Conservation (phyloP, 2,888 invertebrate genomes). For the Malacosoma neustria region DNA sequence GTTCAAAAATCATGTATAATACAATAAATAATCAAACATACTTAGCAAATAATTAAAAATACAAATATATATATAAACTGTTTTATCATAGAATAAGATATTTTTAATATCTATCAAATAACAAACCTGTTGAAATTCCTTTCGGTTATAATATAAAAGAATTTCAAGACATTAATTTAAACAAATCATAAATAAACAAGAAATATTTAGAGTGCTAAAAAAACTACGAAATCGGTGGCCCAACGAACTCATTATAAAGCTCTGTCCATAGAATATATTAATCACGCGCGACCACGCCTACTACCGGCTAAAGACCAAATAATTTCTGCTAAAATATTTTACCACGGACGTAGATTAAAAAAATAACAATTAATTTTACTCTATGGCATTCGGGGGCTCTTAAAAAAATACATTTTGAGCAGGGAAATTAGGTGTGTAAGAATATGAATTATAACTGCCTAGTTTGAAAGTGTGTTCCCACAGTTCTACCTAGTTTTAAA, state of each 20-base stretch:
- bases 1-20: too few relatives aligned
- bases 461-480: too few relatives aligned
- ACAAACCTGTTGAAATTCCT: too few relatives aligned
- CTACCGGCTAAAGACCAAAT: constrained; percentile 70
- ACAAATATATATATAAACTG: too few relatives aligned
- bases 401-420: neutral
- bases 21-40: too few relatives aligned
- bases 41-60: too few relatives aligned
- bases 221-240: constrained; percentile 26
- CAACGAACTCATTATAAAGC: constrained; percentile 52
- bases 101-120: too few relatives aligned
- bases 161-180: neutral
- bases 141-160: neutral
- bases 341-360: constrained; percentile 44
- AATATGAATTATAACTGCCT: too few relatives aligned
- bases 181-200: neutral
- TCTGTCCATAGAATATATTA: constrained; percentile 68
- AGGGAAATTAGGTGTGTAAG: too few relatives aligned
- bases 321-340: constrained; percentile 64
- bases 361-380: constrained; percentile 63
- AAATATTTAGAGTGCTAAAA: neutral
- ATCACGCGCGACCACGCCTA: constrained; percentile 59
- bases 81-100: too few relatives aligned
- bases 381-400: constrained; percentile 44
- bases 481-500: too few relatives aligned